These are phyloP conservation scores for Tympanoctomys barrerae DNA, from an alignment of 2,797 vertebrate species.

Conservation along the genomic window DNA sequence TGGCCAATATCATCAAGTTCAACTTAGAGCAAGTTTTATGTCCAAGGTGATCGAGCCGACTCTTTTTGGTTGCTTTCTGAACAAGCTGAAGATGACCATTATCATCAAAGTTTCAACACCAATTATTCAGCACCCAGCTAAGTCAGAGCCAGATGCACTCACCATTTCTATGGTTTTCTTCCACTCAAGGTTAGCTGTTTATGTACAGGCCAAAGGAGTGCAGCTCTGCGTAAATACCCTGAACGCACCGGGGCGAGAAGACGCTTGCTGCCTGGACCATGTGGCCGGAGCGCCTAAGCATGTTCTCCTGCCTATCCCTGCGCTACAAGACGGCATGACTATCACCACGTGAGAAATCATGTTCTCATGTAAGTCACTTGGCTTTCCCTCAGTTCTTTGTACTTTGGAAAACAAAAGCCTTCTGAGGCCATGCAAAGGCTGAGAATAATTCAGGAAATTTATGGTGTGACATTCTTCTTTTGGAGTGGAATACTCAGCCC, in stretches of 20 bases:
- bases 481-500: background rate
- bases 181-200: background rate
- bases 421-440: background rate
- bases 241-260: background rate
- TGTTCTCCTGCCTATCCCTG: no score
- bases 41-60: background rate
- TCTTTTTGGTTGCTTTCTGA: background rate
- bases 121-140: background rate
- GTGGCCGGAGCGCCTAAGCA: background rate
- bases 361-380: background rate
- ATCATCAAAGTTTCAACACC: background rate
- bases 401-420: background rate
- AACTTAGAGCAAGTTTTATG: conserved; percentile 42
- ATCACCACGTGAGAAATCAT: background rate
- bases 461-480: background rate
- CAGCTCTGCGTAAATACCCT: background rate
- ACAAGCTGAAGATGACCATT: background rate
- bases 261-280: background rate
- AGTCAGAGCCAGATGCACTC: background rate
- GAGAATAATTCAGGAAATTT: background rate
- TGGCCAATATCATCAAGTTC: conserved; percentile 34
- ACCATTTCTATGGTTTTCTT: background rate
- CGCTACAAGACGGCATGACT: background rate
- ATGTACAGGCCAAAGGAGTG: background rate
- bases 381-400: background rate